phyloP scores from a whole-genome alignment of 1,140 invertebrate species.

The Drosophila grimshawi region DNA sequence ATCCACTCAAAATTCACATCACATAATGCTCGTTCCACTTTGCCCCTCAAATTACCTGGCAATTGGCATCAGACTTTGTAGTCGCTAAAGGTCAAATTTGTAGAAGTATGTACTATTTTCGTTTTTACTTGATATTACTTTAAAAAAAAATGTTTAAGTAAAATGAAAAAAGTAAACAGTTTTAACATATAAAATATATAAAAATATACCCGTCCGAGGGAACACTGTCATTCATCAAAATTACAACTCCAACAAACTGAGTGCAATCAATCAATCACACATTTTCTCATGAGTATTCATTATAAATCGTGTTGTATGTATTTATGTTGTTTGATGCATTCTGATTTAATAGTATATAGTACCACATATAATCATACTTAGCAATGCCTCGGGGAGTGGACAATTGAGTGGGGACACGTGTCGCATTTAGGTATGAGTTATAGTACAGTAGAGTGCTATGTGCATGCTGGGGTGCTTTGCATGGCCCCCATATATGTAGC shows the following conservation, averaged over 20 bases:
- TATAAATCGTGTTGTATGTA: conserved; percentile 11
- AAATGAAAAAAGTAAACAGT: not conserved
- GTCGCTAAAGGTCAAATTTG: not conserved
- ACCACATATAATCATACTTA: conserved; percentile 22
- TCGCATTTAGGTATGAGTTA: not conserved
- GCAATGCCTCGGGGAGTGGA: not conserved
- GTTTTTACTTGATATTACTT: not conserved
- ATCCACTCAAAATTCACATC: conserved; percentile 35
- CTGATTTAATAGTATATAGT: conserved; percentile 19
- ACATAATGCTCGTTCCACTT: conserved; percentile 34
- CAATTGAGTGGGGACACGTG: not conserved
- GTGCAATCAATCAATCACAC: conserved; percentile 3
- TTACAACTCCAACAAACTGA: not conserved
- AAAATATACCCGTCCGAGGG: not conserved
- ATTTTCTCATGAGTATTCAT: conserved; percentile 22
- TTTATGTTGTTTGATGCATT: conserved; percentile 6
- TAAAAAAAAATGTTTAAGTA: not conserved
- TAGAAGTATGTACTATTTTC: not conserved
- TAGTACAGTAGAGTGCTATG: conserved; percentile 18
- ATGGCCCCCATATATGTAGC: not conserved
- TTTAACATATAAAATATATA: not conserved
- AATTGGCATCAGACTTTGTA: conserved; percentile 1
- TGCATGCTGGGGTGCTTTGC: conserved; percentile 38
- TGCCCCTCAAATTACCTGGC: conserved; percentile 2
- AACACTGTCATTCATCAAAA: not conserved